These are phyloP conservation scores for Oenanthe melanoleuca DNA, from an alignment of 2,113 vertebrate species.

Conservation along the genomic window DNA sequence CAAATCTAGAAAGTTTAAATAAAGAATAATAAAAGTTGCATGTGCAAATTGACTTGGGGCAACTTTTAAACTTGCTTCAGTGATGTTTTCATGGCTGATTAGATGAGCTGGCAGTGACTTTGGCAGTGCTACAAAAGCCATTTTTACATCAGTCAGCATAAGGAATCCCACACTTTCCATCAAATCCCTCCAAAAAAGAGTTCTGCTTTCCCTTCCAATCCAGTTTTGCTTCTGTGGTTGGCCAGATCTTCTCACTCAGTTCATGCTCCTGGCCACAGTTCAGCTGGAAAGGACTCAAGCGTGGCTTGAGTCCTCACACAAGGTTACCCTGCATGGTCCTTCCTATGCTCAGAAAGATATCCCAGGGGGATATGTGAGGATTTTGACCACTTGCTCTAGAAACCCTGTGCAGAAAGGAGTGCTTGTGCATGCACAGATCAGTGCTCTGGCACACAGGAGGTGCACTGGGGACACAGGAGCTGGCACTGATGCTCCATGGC, in stretches of 20 bases:
- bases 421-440: not conserved
- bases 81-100: conserved; percentile 16
- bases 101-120: not conserved
- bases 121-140: conserved; percentile 13
- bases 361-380: not conserved
- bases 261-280: not conserved
- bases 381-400: not conserved
- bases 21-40: not conserved
- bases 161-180: conserved; percentile 7
- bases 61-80: conserved; percentile 22
- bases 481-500: not conserved
- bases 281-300: not conserved
- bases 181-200: not conserved
- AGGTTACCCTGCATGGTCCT: not conserved
- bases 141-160: conserved; percentile 29
- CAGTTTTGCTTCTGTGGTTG: not conserved
- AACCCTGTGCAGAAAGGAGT: not conserved
- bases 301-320: not conserved
- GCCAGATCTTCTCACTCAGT: not conserved
- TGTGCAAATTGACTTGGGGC: not conserved
- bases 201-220: not conserved
- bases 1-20: conserved; percentile 16
- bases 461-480: not conserved
- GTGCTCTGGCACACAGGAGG: fast-evolving
- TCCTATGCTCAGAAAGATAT: not conserved